These are phyloP conservation scores for Hedya salicella DNA, from an alignment of 2,888 invertebrate species.

Conservation along the genomic window DNA sequence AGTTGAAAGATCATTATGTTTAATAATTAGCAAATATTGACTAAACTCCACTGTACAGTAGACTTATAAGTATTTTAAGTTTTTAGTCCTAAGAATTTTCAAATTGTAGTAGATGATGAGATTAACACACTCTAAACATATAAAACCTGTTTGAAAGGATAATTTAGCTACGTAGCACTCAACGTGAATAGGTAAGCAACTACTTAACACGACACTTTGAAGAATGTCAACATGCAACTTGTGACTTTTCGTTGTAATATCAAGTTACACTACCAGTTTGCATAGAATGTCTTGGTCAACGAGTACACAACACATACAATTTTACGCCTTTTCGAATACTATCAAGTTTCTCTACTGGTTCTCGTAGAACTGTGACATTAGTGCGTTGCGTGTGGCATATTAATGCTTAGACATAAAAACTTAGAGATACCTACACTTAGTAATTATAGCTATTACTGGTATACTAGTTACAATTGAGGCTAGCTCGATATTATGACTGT, in stretches of 20 bases:
- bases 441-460: constrained; percentile 32
- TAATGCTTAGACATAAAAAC: constrained; percentile 34
- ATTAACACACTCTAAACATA: background rate
- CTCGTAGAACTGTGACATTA: constrained; percentile 18
- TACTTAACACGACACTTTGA: constrained; percentile 6
- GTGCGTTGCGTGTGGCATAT: constrained; percentile 19
- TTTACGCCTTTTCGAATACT: background rate
- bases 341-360: constrained; percentile 31
- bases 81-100: background rate
- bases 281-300: background rate
- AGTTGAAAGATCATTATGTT: too few species aligned
- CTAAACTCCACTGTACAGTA: too few species aligned
- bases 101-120: background rate
- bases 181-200: constrained; percentile 25
- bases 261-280: constrained; percentile 19
- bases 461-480: constrained; percentile 22
- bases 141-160: constrained; percentile 9
- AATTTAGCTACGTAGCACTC: constrained; percentile 7
- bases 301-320: background rate
- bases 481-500: constrained; percentile 22
- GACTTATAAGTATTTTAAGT: too few species aligned
- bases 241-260: constrained; percentile 8
- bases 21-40: too few species aligned
- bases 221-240: constrained; percentile 18
- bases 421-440: constrained; percentile 23